A percentile compares a stretch with the other conserved stretches of the same genome.
Evolutionary conservation across 2,888 invertebrate species (phyloP).

Genomic region (Urechis unicinctus): DNA sequence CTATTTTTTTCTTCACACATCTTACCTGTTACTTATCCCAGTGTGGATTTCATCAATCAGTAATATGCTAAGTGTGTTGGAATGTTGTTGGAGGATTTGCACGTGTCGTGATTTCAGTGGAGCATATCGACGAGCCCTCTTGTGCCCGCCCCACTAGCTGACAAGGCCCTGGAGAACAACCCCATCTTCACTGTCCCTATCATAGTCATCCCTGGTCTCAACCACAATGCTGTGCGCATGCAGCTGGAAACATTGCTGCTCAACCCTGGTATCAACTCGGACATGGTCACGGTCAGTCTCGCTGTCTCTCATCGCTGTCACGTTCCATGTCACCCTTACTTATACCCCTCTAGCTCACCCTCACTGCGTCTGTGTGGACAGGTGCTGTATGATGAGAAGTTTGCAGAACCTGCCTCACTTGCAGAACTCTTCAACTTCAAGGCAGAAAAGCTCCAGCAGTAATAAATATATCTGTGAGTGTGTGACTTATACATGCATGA

Average conservation of each 20-base stretch:
- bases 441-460: constrained; percentile 39
- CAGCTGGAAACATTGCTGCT: constrained; percentile 54
- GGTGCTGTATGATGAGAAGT: constrained; percentile 49
- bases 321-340: neutral
- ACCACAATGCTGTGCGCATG: constrained; percentile 48
- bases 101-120: constrained; percentile 25
- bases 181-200: constrained; percentile 51
- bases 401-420: constrained; percentile 46
- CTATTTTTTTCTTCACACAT: no score
- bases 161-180: constrained; percentile 39
- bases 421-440: constrained; percentile 49
- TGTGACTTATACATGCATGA: neutral
- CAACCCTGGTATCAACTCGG: constrained; percentile 55
- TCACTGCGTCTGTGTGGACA: constrained; percentile 13
- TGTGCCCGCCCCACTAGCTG: constrained; percentile 40
- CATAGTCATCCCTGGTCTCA: constrained; percentile 51
- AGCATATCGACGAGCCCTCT: constrained; percentile 47
- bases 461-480: constrained; percentile 29
- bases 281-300: constrained; percentile 47
- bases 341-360: neutral
- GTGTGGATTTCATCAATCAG: no score
- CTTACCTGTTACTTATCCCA: no score
- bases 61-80: no score
- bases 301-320: neutral
- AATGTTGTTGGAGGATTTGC: no score